Evolutionary conservation across 2,113 vertebrate genomes (phyloP), one percentile per base, ranked within the genome.

Genomic region (Thermophis baileyi): DNA sequence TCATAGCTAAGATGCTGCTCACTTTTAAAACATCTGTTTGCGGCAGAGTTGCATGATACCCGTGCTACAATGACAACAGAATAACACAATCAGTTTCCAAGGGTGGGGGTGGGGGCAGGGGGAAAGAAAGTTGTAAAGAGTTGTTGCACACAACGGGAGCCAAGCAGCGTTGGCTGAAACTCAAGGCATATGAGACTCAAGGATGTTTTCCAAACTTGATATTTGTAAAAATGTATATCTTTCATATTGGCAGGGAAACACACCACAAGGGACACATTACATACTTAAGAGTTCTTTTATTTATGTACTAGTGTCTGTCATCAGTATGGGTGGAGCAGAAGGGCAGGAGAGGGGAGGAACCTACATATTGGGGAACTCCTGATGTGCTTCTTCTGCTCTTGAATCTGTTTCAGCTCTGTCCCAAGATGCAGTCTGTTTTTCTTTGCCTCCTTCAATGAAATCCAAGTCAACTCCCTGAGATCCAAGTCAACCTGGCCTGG

Each of bases 111-210:
- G 51, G 91, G 89, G 55, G 90, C 89, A 7, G 24, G 51, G 90
- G 90, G 60, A 35, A 95, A 51, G 74, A 91, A 94, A 24, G 46
- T 93, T 94, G 91, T 94, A 96, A 95, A n/a, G 94, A n/a, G 96
- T 54, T 95, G 57, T 74, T 94, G 8, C 88, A 95, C 35, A 12
- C 22, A 94, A 10, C 4, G 90, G 40, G 2, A 94, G 87, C 91
- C 90, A 95, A 89, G 81, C n/a, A 11, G 93, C 18, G 54, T 25
- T 96, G 94, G 85, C 91, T 93, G 1, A 3, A 85, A 93, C 47
- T 94, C 89, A 93, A 30, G 12, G 60, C 12, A 3, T 81, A 16
- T 90, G 95, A n/a, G 60, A 95, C 8, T 89, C 93, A 0, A 86
- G 85, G 49, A 49, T 57, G 81, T 93, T 85, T 94, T 94, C 49